A percentile compares a stretch with the other conserved stretches of the same genome.
These are phyloP conservation scores for Acholoe squamosa DNA, from an alignment of 2,888 invertebrate genomes.

Conservation along the genomic window DNA sequence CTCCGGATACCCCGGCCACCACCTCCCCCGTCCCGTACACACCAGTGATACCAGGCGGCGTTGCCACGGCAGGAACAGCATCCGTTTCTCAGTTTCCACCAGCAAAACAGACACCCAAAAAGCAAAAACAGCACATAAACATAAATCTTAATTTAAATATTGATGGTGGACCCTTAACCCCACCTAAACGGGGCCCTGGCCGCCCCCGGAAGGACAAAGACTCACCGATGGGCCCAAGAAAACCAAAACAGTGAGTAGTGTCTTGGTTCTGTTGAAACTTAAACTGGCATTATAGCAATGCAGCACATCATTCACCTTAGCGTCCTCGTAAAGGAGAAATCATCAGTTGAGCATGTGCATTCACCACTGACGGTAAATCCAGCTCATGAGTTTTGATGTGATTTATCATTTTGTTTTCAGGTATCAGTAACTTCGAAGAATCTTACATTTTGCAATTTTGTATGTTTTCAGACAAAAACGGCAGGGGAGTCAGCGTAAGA, in stretches of 20 bases:
- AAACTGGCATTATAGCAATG: background rate
- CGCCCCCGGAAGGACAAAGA: conserved; percentile 90
- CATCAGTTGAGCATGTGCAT: background rate
- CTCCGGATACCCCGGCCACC: background rate
- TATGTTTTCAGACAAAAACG: background rate
- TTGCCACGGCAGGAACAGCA: conserved; percentile 49
- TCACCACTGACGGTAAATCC: background rate
- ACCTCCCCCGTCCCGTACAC: background rate
- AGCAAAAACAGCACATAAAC: no score
- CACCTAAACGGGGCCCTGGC: conserved; percentile 88
- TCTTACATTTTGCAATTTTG: no score
- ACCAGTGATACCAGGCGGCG: conserved; percentile 50
- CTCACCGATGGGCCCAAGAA: conserved; percentile 71
- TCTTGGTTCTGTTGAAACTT: background rate
- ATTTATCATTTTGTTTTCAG: background rate
- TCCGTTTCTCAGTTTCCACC: background rate
- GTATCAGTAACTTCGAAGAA: no score
- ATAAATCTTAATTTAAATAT: no score
- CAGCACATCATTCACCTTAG: background rate
- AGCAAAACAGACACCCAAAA: no score
- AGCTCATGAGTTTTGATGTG: background rate
- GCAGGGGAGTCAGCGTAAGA: conserved; percentile 20
- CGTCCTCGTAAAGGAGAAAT: background rate
- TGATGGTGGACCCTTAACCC: background rate
- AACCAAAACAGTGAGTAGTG: conserved; percentile 69